Percentiles rank a stretch among this genome's conserved stretches.
phyloP scores from a whole-genome alignment of 2,113 vertebrate genomes.

The Myxocyprinus asiaticus region DNA sequence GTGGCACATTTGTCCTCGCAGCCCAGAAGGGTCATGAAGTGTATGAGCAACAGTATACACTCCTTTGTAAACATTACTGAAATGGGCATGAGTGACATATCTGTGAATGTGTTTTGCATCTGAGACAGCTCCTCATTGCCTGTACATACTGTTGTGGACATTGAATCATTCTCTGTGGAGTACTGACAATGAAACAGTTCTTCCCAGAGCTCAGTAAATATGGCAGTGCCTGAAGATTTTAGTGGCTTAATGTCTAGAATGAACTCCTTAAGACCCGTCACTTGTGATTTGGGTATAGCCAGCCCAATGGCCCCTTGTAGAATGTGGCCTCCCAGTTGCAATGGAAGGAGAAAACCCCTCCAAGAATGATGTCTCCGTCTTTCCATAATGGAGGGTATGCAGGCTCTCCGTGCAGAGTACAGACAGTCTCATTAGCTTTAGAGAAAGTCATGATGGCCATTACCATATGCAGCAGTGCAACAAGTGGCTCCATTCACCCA shows the following conservation, averaged over 20 bases:
- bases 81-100: conserved; percentile 71
- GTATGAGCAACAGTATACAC: conserved; percentile 71
- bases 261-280: conserved; percentile 65
- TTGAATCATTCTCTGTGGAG: neutral
- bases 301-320: conserved; percentile 69
- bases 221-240: conserved; percentile 57
- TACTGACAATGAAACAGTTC: conserved; percentile 64
- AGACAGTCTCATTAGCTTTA: neutral
- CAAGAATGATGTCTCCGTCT: conserved; percentile 37
- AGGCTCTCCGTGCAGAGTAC: conserved; percentile 25
- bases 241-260: conserved; percentile 62
- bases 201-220: conserved; percentile 70
- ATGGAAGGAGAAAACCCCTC: conserved; percentile 38
- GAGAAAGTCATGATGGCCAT: conserved; percentile 32
- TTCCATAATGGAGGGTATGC: conserved; percentile 22
- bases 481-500: conserved; percentile 24
- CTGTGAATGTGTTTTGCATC: conserved; percentile 67
- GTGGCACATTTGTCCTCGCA: conserved; percentile 62
- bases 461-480: conserved; percentile 29
- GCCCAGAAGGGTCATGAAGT: conserved; percentile 58
- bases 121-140: conserved; percentile 63
- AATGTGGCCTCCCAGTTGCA: conserved; percentile 48
- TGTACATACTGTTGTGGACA: conserved; percentile 52
- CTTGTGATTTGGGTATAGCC: conserved; percentile 63
- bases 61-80: conserved; percentile 71